Percentiles rank a stretch among this genome's conserved stretches.
Evolutionary conservation across 2,888 invertebrate species (phyloP).

Genomic region (Gasteruption jaculator): DNA sequence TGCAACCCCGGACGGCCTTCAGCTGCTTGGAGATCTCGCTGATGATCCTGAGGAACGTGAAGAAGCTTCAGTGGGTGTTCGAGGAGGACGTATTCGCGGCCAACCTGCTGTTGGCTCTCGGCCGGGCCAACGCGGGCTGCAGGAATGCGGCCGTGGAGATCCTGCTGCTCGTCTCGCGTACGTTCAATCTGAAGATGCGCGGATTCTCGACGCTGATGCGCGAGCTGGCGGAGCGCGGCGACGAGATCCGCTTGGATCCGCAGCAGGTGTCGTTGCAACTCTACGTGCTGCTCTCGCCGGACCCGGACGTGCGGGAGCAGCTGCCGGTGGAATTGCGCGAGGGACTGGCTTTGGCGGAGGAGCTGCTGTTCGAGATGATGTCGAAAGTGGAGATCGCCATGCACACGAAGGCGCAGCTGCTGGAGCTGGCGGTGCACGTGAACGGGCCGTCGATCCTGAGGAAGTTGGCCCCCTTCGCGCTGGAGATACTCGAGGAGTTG

Average conservation of each 20-base stretch:
- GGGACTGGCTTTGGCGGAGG: slow-evolving; percentile 31
- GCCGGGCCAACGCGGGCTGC: slow-evolving; percentile 56
- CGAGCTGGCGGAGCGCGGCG: slow-evolving; percentile 53
- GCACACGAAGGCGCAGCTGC: slow-evolving; percentile 53
- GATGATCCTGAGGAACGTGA: slow-evolving; percentile 45
- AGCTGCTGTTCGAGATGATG: slow-evolving; percentile 42
- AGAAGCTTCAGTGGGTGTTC: slow-evolving; percentile 38
- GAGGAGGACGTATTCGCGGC: slow-evolving; percentile 47
- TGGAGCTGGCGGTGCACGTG: slow-evolving; percentile 52
- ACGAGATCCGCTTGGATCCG: slow-evolving; percentile 64
- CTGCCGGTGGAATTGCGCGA: slow-evolving; percentile 26
- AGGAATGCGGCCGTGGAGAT: slow-evolving; percentile 58
- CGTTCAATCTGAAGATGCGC: slow-evolving; percentile 46
- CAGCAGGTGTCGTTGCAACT: slow-evolving; percentile 64
- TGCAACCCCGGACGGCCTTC: slow-evolving; percentile 34
- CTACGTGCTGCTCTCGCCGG: slow-evolving; percentile 59
- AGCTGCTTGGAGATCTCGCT: slow-evolving; percentile 42
- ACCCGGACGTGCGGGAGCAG: slow-evolving; percentile 49
- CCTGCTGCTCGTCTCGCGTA: slow-evolving; percentile 49
- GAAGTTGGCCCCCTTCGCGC: slow-evolving; percentile 42
- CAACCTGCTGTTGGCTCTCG: slow-evolving; percentile 58
- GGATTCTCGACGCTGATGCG: slow-evolving; percentile 47
- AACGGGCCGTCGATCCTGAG: slow-evolving; percentile 53
- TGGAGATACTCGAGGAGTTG: slow-evolving; percentile 40
- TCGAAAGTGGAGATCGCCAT: slow-evolving; percentile 50